A percentile compares a stretch with the other conserved stretches of the same genome.
Conservation (phyloP, 2,113 vertebrate genomes). For the Oncorhynchus kisutch region DNA sequence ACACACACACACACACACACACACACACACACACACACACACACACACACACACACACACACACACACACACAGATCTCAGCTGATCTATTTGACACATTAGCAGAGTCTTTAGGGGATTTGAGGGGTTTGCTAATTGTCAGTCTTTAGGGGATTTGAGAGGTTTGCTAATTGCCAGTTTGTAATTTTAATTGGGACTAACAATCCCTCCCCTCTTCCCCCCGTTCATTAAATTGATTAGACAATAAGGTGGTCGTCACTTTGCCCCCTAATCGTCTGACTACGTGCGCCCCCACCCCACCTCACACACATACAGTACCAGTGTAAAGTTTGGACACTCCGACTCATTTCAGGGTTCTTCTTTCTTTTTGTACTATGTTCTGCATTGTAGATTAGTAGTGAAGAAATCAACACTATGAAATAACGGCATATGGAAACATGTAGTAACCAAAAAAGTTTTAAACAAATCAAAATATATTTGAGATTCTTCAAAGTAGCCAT, state of each 20-base stretch:
- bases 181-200: conserved; percentile 91
- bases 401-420: too few relatives aligned
- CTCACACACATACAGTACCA: neutral
- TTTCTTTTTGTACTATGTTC: too few relatives aligned
- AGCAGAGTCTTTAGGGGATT: conserved; percentile 87
- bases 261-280: conserved; percentile 74
- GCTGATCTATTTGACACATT: conserved; percentile 84
- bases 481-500: too few relatives aligned
- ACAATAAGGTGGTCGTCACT: conserved; percentile 80
- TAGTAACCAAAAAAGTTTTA: too few relatives aligned
- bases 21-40: too few relatives aligned
- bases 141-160: conserved; percentile 87
- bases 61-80: conserved; percentile 63
- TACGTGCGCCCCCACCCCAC: conserved; percentile 70
- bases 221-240: conserved; percentile 87
- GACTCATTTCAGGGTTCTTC: too few relatives aligned
- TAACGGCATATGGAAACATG: too few relatives aligned
- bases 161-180: conserved; percentile 93
- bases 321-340: too few relatives aligned
- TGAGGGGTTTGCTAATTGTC: conserved; percentile 89
- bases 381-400: too few relatives aligned
- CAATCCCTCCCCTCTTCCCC: conserved; percentile 44
- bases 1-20: too few relatives aligned
- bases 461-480: too few relatives aligned
- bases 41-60: too few relatives aligned